Base-by-base conservation (phyloP, 1,140 invertebrate species). In the Venustaconcha ellipsiformis region DNA sequence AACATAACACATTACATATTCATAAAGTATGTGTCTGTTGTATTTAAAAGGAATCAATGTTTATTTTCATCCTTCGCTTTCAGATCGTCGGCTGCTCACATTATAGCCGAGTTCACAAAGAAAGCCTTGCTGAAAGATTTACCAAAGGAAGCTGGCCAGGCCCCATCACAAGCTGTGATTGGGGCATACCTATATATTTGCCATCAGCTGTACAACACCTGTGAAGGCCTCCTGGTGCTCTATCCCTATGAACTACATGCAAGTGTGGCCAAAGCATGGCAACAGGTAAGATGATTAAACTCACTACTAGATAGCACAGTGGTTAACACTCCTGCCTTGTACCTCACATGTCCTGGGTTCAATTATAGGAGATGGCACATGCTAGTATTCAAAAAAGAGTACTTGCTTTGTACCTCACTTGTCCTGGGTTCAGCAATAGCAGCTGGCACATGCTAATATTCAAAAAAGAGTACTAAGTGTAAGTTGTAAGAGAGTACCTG, bases 151-250 rank as follows among this genome's bases (percentile, higher is more conserved):
- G 72, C 76, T 14, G 77, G 78, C 14, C 75, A 64, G 6, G 80
- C 82, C 14, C 85, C 86, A 12, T 86, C 84, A 4, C 76, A 79
- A 63, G 78, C 84, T 37, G 87, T 89, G 57, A 83, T 88, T 67
- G 88, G 87, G 14, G 84, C 83, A 5, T 87, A 83, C 76, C 80
- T 89, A 15, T 89, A 89, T 66, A 83, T 89, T 57, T 90, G 89
- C 80, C 72, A 88, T 48, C 88, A 89, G 76, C 75, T 90, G 66
- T 90, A 89, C 76, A 89, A 84, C 67, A 89, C 87, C 14, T 87
- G 86, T 83, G 87, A 89, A 67, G 89, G 89, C 1, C 79, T 90
- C 57, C 84, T 85, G 71, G 81, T 87, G 6, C 78, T 90, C 0
- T 83, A 87, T 68, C 79, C 78, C 30, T 89, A 89, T 80, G 82